phyloP scores from a whole-genome alignment of 2,888 invertebrate species.

The Ommatoiulus sabulosus region DNA sequence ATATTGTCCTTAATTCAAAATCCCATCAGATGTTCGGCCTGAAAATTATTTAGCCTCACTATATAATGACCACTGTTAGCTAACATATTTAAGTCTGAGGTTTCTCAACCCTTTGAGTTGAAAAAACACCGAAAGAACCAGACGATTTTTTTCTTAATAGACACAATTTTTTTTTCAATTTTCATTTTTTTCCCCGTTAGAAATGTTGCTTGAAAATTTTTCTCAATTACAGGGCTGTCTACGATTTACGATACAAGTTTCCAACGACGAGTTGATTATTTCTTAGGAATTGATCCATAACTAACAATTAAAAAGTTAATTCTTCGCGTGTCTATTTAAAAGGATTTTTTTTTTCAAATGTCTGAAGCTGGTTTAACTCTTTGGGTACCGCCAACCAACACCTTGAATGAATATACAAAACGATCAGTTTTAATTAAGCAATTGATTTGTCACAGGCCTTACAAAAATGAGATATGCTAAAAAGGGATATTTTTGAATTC shows the following conservation, averaged over 20 bases:
- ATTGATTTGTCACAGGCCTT: background rate
- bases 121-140: conserved; percentile 13
- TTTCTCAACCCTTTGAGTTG: conserved; percentile 31
- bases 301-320: background rate
- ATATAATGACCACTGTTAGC: background rate
- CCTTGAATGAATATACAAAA: background rate
- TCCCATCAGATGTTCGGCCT: background rate
- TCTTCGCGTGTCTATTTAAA: background rate
- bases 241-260: background rate
- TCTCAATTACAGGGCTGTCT: background rate
- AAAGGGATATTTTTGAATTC: background rate
- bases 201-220: background rate
- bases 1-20: conserved; percentile 6
- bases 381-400: background rate
- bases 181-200: background rate
- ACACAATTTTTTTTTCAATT: background rate
- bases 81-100: background rate
- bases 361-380: background rate
- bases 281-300: background rate
- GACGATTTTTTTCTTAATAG: conserved; percentile 30
- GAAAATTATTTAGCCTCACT: background rate
- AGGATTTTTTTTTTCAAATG: background rate
- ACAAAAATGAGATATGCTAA: background rate
- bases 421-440: background rate
- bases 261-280: conserved; percentile 24